Conservation (phyloP, 2,888 invertebrate genomes). For the Macropis europaea region DNA sequence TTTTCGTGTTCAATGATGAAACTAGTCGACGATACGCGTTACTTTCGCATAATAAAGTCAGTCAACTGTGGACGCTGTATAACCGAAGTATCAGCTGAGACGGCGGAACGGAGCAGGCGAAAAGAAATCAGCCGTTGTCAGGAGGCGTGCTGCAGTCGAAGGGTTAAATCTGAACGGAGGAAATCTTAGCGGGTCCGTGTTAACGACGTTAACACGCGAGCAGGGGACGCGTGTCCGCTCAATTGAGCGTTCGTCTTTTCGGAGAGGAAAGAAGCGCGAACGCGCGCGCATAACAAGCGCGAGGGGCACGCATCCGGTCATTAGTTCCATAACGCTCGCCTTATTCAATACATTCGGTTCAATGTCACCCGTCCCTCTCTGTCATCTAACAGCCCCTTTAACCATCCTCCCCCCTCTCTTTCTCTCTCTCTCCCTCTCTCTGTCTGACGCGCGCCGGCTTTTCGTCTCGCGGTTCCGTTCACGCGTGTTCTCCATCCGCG, state of each 20-base stretch:
- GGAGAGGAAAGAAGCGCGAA: conserved; percentile 40
- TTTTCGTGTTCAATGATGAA: too few species aligned
- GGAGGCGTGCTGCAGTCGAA: too few species aligned
- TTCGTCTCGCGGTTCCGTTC: conserved; percentile 59
- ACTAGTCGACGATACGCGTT: too few species aligned
- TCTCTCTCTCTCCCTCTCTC: neutral
- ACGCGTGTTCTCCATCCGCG: conserved; percentile 46
- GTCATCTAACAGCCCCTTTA: conserved; percentile 48
- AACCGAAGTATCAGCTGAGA: too few species aligned
- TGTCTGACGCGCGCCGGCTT: conserved; percentile 24
- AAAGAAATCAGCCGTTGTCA: too few species aligned
- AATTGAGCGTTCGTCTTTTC: neutral
- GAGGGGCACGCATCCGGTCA: conserved; percentile 75
- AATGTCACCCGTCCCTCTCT: conserved; percentile 74
- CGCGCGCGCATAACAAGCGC: conserved; percentile 64
- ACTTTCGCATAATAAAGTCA: too few species aligned
- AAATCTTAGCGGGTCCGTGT: too few species aligned
- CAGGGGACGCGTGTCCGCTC: neutral
- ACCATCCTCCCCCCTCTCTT: conserved; percentile 20
- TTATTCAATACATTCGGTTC: conserved; percentile 76
- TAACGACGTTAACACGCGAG: too few species aligned
- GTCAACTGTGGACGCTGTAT: too few species aligned
- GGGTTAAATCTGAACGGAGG: too few species aligned
- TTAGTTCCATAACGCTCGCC: conserved; percentile 71
- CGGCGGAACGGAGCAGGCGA: too few species aligned